phyloP scores from a whole-genome alignment of 2,888 invertebrate species.

The Drosophila imparisetae region DNA sequence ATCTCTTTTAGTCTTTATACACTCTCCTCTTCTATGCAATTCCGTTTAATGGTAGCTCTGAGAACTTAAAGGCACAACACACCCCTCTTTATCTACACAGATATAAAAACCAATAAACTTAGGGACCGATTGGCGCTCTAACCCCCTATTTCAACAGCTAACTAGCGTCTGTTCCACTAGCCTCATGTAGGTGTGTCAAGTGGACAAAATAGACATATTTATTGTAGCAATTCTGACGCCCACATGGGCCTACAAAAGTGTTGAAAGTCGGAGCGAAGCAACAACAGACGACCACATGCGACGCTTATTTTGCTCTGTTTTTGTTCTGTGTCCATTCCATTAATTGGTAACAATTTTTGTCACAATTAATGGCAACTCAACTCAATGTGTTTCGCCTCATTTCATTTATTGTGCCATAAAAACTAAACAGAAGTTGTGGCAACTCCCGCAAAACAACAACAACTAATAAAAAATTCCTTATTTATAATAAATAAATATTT shows the following conservation, averaged over 20 bases:
- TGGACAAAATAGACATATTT: slow-evolving; percentile 67
- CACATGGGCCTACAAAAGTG: slow-evolving; percentile 47
- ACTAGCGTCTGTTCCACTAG: slow-evolving; percentile 21
- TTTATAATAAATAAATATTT: slow-evolving; percentile 52
- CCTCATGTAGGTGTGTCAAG: slow-evolving; percentile 69
- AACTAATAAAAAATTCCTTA: slow-evolving; percentile 39
- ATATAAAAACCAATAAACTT: slow-evolving; percentile 51
- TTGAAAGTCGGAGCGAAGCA: slow-evolving; percentile 32
- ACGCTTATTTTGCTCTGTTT: slow-evolving; percentile 21
- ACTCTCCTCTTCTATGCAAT: not conserved
- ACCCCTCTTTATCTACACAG: not conserved
- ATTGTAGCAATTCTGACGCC: slow-evolving; percentile 62
- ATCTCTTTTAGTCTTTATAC: not conserved
- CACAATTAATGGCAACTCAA: slow-evolving; percentile 60
- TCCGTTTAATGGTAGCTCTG: slow-evolving; percentile 1
- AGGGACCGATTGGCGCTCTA: slow-evolving; percentile 23
- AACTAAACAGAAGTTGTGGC: slow-evolving; percentile 19
- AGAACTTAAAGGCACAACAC: not conserved
- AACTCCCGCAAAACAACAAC: slow-evolving; percentile 13
- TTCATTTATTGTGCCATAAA: slow-evolving; percentile 38
- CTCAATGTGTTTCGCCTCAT: slow-evolving; percentile 48
- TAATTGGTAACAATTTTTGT: slow-evolving; percentile 74
- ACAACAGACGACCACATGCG: slow-evolving; percentile 29
- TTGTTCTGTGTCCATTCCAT: slow-evolving; percentile 44
- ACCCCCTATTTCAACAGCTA: slow-evolving; percentile 22